A percentile compares a stretch with the other conserved stretches of the same genome.
Evolutionary conservation across 1,140 invertebrate genomes (phyloP).

Genomic region (Oryctes rhinoceros): DNA sequence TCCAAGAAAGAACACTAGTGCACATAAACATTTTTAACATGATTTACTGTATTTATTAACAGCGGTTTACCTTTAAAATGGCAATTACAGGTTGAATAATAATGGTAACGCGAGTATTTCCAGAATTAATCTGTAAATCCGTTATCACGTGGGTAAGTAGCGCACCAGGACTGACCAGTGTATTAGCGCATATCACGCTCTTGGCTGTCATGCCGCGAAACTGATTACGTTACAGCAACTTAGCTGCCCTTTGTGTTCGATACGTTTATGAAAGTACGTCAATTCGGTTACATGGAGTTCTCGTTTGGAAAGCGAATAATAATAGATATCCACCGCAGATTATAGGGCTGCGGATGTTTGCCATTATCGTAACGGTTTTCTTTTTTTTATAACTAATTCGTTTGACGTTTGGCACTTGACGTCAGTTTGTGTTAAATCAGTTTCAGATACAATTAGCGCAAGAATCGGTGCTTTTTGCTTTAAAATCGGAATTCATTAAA

Average conservation of each 20-base stretch:
- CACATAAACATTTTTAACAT: too few species aligned
- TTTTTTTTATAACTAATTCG: too few species aligned
- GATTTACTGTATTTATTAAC: too few species aligned
- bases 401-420: too few species aligned
- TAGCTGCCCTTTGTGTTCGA: conserved; percentile 40
- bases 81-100: neutral
- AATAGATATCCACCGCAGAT: too few species aligned
- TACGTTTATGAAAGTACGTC: conserved; percentile 40
- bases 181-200: conserved; percentile 40
- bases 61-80: neutral
- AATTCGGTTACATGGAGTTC: conserved; percentile 32
- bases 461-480: too few species aligned
- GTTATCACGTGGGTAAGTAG: conserved; percentile 18
- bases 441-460: too few species aligned
- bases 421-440: too few species aligned
- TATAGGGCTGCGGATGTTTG: too few species aligned
- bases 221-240: conserved; percentile 41
- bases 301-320: neutral
- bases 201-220: conserved; percentile 21
- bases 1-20: too few species aligned
- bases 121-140: conserved; percentile 24
- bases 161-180: conserved; percentile 15
- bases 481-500: too few species aligned
- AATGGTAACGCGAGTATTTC: neutral
- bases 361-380: too few species aligned